These are phyloP conservation scores for Brachionus asplanchnoidis DNA, from an alignment of 1,140 invertebrate species.

Conservation along the genomic window DNA sequence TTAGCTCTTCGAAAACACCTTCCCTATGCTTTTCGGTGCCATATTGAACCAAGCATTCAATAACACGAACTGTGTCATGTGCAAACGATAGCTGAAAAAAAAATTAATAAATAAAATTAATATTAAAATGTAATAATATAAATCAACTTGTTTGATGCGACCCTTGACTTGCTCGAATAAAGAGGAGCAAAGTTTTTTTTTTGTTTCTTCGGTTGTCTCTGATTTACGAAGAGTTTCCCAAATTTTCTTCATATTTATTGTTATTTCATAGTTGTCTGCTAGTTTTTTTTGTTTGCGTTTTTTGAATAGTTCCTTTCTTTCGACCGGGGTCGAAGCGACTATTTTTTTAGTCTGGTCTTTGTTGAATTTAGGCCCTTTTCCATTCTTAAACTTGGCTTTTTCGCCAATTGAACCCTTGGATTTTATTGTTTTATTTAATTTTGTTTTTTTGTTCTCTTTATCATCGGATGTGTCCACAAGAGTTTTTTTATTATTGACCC, in stretches of 20 bases:
- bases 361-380: not conserved
- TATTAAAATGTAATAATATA: not conserved
- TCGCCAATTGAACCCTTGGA: slow-evolving; percentile 27
- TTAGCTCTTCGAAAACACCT: slow-evolving; percentile 63
- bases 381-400: slow-evolving; percentile 9
- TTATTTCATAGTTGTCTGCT: slow-evolving; percentile 61
- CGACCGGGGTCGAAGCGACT: not conserved
- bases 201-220: slow-evolving; percentile 60
- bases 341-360: slow-evolving; percentile 43
- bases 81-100: slow-evolving; percentile 65
- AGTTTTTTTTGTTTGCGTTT: slow-evolving; percentile 47
- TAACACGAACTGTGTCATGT: slow-evolving; percentile 79
- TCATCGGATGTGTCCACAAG: not conserved
- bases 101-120: slow-evolving; percentile 27
- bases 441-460: slow-evolving; percentile 5
- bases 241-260: slow-evolving; percentile 68
- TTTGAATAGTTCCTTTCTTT: slow-evolving; percentile 46
- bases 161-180: slow-evolving; percentile 68
- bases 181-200: slow-evolving; percentile 65
- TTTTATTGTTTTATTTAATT: slow-evolving; percentile 16
- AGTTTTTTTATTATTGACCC: not conserved
- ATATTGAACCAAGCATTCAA: slow-evolving; percentile 78
- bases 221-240: slow-evolving; percentile 65
- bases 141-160: slow-evolving; percentile 62
- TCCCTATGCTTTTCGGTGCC: slow-evolving; percentile 65